Percentiles rank a stretch among this genome's conserved stretches.
phyloP scores from a whole-genome alignment of 2,888 invertebrate species.

The Meteorus cinctellus region DNA sequence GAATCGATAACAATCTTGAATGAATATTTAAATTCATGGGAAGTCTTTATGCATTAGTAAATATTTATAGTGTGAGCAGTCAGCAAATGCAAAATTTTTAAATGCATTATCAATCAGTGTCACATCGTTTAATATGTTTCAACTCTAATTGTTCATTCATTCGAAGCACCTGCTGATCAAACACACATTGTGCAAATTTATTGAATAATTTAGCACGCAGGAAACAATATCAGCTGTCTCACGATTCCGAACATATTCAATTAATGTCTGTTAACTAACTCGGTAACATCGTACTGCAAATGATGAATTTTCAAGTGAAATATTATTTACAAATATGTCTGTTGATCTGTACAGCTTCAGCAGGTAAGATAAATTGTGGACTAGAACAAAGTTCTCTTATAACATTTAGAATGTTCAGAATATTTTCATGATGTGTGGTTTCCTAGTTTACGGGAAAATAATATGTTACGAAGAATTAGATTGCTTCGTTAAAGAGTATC shows the following conservation, averaged over 20 bases:
- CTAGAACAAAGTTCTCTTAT: neutral
- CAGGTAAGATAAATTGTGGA: neutral
- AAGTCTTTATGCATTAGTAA: neutral
- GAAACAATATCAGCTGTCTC: conserved; percentile 15
- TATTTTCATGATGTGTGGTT: neutral
- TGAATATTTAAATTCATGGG: neutral
- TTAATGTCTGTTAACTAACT: neutral
- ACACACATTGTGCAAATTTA: neutral
- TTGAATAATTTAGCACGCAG: neutral
- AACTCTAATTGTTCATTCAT: neutral
- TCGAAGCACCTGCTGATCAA: neutral
- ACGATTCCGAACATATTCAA: neutral
- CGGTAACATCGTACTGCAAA: neutral
- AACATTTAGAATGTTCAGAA: no score
- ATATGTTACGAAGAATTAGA: conserved; percentile 69
- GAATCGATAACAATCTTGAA: no score
- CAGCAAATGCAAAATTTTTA: neutral
- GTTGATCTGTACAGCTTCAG: neutral
- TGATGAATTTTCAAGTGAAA: neutral
- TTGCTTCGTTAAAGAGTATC: conserved; percentile 67
- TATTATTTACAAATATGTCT: neutral
- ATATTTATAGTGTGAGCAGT: neutral
- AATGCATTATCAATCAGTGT: conserved; percentile 15
- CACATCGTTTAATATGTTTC: neutral
- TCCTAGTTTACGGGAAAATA: conserved; percentile 42